Evolutionary conservation across 2,888 invertebrate species (phyloP).

Genomic region (Pilophorus perplexus): DNA sequence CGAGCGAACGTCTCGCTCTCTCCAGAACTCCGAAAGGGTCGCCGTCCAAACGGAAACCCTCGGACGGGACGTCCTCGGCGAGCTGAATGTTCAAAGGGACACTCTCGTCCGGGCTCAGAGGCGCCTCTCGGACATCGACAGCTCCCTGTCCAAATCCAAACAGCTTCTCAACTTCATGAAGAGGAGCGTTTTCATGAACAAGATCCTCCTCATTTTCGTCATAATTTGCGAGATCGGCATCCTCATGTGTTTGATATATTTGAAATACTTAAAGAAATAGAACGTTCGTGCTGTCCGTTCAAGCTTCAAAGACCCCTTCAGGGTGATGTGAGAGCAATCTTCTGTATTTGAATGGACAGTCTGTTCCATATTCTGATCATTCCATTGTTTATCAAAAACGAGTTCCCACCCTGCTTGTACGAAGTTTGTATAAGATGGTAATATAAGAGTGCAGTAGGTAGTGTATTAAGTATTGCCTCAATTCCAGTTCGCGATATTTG

Average conservation of each 20-base stretch:
- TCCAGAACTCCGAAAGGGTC: conserved; percentile 68
- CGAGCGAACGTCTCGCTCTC: conserved; percentile 62
- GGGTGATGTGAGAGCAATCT: too few species aligned
- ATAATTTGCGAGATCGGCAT: conserved; percentile 69
- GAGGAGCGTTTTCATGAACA: conserved; percentile 70
- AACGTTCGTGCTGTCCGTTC: too few species aligned
- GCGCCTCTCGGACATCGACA: conserved; percentile 69
- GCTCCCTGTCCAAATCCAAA: conserved; percentile 64
- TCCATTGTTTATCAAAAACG: too few species aligned
- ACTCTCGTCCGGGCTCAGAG: conserved; percentile 64
- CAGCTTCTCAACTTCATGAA: conserved; percentile 66
- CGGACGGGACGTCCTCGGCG: conserved; percentile 72
- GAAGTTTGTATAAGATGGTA: too few species aligned
- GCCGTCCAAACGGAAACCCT: conserved; percentile 78
- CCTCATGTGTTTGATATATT: conserved; percentile 56
- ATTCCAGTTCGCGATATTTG: too few species aligned
- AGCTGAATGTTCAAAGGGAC: conserved; percentile 70
- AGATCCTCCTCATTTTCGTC: conserved; percentile 68
- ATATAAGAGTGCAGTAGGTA: too few species aligned
- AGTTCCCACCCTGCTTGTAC: too few species aligned
- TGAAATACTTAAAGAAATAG: conserved; percentile 38
- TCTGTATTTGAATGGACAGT: too few species aligned
- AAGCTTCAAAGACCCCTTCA: too few species aligned
- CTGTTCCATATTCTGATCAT: too few species aligned
- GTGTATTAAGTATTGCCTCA: too few species aligned